These are phyloP conservation scores for Macquaria australasica DNA, from an alignment of 2,113 vertebrate species.

Conservation along the genomic window DNA sequence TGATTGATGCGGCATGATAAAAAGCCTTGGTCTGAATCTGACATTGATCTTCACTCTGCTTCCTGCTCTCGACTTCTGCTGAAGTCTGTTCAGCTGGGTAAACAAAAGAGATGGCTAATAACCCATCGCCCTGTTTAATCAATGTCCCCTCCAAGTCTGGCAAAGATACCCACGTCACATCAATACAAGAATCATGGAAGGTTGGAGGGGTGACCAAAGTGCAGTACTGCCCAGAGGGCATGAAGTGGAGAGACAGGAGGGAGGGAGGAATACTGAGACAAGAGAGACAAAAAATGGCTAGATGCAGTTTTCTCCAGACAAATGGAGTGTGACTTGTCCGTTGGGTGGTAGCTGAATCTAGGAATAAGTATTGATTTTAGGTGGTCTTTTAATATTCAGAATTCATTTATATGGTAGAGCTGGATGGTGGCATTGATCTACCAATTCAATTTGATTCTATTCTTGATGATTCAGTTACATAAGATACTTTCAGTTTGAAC, in stretches of 20 bases:
- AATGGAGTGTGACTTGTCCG: slow-evolving; percentile 20
- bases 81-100: slow-evolving; percentile 40
- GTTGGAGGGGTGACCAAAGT: slow-evolving; percentile 16
- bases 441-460: not conserved
- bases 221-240: not conserved
- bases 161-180: slow-evolving; percentile 22
- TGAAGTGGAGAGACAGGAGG: not conserved
- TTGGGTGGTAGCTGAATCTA: not conserved
- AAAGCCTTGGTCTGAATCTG: slow-evolving; percentile 39
- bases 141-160: slow-evolving; percentile 40
- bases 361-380: not conserved
- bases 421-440: not conserved
- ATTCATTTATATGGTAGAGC: not conserved
- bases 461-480: not conserved
- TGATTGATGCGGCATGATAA: slow-evolving; percentile 54
- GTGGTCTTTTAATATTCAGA: not conserved
- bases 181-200: slow-evolving; percentile 33
- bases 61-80: slow-evolving; percentile 19
- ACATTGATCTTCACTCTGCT: slow-evolving; percentile 63
- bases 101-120: slow-evolving; percentile 66
- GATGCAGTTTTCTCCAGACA: slow-evolving; percentile 26
- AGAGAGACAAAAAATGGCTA: slow-evolving; percentile 1
- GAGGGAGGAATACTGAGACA: not conserved
- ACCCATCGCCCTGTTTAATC: slow-evolving; percentile 59
- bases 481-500: not conserved